Base-by-base conservation (phyloP, 2,888 invertebrate genomes). In the Cremastobaeus sp. region DNA sequence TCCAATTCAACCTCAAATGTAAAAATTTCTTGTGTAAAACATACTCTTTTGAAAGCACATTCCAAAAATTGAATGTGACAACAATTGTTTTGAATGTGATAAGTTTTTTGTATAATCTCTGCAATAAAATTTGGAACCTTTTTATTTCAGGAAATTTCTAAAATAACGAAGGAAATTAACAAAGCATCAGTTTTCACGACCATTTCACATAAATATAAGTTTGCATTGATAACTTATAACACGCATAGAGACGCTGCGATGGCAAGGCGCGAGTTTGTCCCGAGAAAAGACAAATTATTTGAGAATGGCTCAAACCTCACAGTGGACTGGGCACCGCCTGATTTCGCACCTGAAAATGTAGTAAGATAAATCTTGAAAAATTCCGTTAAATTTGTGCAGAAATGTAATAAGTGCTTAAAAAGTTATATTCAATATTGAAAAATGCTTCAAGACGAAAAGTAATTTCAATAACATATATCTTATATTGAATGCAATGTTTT, bases 171-270 rank as follows among this genome's bases (percentile, higher is more conserved):
- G 9, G 83, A 86, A 18, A 78, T 87, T 0, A 81, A 81, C 1
- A 79, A 78, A 5, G 79, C 86, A 3, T 73, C 79, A 0, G 78
- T 87, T 15, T 86, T 83, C 62, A 81, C 81, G 32, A 76, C 77
- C 9, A 1, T 47, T 0, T 76, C 78, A n/a, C 76, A 79, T 1
- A 17, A 62, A 0, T 86, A 88, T 1, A 88, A 92, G 43, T 93
- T 92, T 78, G 93, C 92, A 28, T 91, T 95, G 79, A 91, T 94
- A 14, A 93, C 93, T 82, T 95, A 93, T 85, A 91, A 91, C 37
- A 90, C 88, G 41, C 95, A 95, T 88, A 90, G 92, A 77, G 92
- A 92, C 15, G 93, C 90, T 69, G 92, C 88, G 14, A 88, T 90
- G 86, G 90, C 89, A 1, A 81, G 90, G 17, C 83, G 90, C 74